A percentile compares a stretch with the other conserved stretches of the same genome.
phyloP scores from a whole-genome alignment of 2,113 vertebrate genomes.

The Alouatta palliata region DNA sequence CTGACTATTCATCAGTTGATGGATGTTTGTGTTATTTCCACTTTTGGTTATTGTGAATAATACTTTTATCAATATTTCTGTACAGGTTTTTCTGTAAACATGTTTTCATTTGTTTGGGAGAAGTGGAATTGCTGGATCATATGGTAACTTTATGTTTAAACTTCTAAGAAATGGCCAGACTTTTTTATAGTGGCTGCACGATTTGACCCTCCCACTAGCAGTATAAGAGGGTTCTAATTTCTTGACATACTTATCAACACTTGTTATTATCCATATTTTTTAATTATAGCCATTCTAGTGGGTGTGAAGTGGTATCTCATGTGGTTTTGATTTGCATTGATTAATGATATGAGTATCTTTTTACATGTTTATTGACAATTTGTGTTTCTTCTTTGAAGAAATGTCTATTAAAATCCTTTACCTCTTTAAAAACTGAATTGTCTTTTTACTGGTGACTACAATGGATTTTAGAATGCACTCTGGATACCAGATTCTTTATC shows the following conservation, averaged over 20 bases:
- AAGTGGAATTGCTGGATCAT: neutral
- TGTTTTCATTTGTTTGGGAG: neutral
- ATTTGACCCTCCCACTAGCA: neutral
- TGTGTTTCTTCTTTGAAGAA: neutral
- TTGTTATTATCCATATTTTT: neutral
- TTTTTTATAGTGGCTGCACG: neutral
- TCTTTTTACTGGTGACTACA: neutral
- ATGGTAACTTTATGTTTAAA: neutral
- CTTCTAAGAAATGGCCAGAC: neutral
- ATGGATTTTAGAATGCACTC: neutral
- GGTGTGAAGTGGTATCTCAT: neutral
- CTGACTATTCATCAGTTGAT: neutral
- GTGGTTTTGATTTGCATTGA: neutral
- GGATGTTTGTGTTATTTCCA: neutral
- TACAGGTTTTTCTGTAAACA: neutral
- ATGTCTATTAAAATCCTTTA: neutral
- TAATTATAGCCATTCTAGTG: neutral
- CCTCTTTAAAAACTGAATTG: neutral
- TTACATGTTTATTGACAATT: neutral
- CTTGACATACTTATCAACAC: neutral
- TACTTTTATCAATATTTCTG: neutral
- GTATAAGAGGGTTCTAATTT: neutral
- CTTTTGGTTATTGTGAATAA: neutral
- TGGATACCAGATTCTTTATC: neutral
- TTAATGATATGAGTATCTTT: neutral